Conservation (phyloP, 1,140 invertebrate genomes). For the Heterodera schachtii region DNA sequence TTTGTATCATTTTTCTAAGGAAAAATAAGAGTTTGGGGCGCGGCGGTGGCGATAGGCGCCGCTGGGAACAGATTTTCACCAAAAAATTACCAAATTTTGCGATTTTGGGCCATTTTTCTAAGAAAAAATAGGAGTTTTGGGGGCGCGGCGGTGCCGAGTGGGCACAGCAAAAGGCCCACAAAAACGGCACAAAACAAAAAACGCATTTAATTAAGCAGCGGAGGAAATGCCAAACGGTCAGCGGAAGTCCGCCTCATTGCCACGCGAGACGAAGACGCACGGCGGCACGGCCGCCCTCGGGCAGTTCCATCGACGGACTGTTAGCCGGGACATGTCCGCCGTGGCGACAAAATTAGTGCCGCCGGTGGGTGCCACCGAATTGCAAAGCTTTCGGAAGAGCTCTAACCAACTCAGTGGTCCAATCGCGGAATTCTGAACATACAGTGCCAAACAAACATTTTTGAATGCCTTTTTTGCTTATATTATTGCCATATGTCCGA, state of each 20-base stretch:
- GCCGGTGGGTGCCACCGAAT: neutral
- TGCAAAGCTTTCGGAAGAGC: slow-evolving; percentile 25
- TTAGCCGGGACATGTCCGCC: slow-evolving; percentile 9
- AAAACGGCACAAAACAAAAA: neutral
- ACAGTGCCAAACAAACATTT: neutral
- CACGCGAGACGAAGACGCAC: neutral
- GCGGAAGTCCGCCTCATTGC: slow-evolving; percentile 17
- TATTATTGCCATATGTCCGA: too few species aligned
- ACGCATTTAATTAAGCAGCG: neutral
- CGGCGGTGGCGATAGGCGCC: too few species aligned
- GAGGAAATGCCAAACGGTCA: neutral
- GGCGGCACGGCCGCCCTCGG: neutral
- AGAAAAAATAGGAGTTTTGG: too few species aligned
- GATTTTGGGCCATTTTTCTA: too few species aligned
- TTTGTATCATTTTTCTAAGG: too few species aligned
- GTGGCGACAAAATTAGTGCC: neutral
- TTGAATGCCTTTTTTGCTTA: too few species aligned
- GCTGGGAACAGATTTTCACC: too few species aligned
- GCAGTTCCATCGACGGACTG: slow-evolving; percentile 6
- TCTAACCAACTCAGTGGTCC: slow-evolving; percentile 30
- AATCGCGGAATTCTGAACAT: slow-evolving; percentile 24
- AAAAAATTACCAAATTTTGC: too few species aligned
- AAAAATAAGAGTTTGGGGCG: too few species aligned
- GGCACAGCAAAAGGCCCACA: slow-evolving; percentile 8
- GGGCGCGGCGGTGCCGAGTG: neutral